These are phyloP conservation scores for Orthonyx spaldingii DNA, from an alignment of 2,113 vertebrate species.

Conservation along the genomic window DNA sequence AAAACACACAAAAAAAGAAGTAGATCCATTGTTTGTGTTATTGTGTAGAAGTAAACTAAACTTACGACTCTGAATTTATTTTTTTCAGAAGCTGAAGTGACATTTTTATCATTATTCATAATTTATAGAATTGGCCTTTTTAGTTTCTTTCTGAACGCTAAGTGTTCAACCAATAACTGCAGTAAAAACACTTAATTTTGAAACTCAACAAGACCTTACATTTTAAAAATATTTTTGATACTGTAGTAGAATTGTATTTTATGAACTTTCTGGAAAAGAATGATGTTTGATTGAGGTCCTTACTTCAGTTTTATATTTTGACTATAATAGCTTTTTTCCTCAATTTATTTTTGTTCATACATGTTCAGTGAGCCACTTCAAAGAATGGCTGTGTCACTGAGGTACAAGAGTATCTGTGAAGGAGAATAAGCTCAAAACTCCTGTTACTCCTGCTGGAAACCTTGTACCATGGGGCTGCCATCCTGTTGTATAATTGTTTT, in stretches of 20 bases:
- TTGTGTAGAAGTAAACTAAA: constrained; percentile 42
- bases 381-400: not conserved
- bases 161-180: not conserved
- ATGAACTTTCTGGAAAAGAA: not conserved
- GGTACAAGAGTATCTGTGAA: not conserved
- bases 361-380: not conserved
- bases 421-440: not conserved
- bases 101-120: not conserved
- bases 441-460: not conserved
- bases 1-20: not conserved
- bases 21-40: not conserved
- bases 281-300: not conserved
- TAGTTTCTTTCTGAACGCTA: not conserved
- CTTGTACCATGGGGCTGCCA: not conserved
- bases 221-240: not conserved
- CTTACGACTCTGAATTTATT: not conserved
- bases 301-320: not conserved
- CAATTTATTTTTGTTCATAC: not conserved
- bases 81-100: not conserved
- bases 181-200: not conserved
- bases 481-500: not conserved
- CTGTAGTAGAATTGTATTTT: not conserved
- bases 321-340: not conserved
- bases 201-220: not conserved
- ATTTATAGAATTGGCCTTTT: not conserved